These are phyloP conservation scores for Fulica atra DNA, from an alignment of 2,113 vertebrate species.

Conservation along the genomic window DNA sequence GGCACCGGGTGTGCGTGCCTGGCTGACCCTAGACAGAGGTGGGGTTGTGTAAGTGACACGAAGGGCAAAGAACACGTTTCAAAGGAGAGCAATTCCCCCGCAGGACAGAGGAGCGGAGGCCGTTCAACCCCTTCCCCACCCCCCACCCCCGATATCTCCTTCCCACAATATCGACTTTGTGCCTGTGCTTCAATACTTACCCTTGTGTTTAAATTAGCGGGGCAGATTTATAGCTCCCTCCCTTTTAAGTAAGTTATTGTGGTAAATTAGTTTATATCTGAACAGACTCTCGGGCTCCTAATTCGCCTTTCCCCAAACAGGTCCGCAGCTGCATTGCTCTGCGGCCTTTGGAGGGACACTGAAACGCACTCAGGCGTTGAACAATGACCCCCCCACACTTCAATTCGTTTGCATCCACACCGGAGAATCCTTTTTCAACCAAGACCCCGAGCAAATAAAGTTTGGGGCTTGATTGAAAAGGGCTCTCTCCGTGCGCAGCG, in stretches of 20 bases:
- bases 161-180: conserved; percentile 55
- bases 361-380: conserved; percentile 50
- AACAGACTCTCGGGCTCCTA: conserved; percentile 62
- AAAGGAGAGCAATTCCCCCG: background rate
- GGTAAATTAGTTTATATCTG: conserved; percentile 62
- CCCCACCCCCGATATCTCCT: background rate
- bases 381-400: conserved; percentile 27
- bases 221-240: conserved; percentile 68
- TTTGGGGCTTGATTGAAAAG: background rate
- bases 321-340: conserved; percentile 13
- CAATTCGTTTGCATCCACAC: background rate
- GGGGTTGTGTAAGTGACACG: background rate
- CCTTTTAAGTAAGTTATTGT: conserved; percentile 77
- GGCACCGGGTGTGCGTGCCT: background rate
- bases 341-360: background rate
- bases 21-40: background rate
- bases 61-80: background rate
- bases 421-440: background rate
- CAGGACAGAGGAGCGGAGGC: background rate
- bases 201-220: conserved; percentile 65
- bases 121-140: background rate
- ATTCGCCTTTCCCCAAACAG: conserved; percentile 51
- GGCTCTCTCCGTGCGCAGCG: background rate
- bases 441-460: background rate
- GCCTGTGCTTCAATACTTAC: conserved; percentile 44